Base-by-base conservation (phyloP, 2,113 vertebrate genomes). In the Paramisgurnus dabryanus region DNA sequence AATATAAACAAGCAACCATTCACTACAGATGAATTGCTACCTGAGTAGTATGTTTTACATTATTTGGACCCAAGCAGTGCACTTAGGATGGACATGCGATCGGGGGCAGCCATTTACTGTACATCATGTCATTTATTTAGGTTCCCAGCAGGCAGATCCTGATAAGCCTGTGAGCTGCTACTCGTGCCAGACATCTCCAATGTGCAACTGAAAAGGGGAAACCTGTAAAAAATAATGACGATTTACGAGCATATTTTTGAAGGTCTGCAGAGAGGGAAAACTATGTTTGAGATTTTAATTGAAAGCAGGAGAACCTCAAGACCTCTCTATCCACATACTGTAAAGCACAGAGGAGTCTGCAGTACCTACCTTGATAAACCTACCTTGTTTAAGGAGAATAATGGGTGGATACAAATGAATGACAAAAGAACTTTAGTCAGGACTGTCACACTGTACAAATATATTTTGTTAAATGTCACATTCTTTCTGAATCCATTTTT, bases 151-250 rank as follows among this genome's bases (percentile, higher is more conserved):
- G 76, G 55, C 40, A 60, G 55, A 60, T 74, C 72, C 79, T 80
- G 86, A 88, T 84, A 87, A 86, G 83, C 80, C 78, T 79, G 86
- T 81, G 78, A 85, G 71, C 67, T 72, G 60, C 71, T 79, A 61
- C 58, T 64, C 88, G 72, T 81, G 76, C 74, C 50, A 68, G 80
- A 80, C 67, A 68, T 79, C 64, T 77, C 83, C 86, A 80, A 87
- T 80, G 79, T 82, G 85, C 81, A 85, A 87, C 82, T 53, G 84
- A 87, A 88, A 89, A 84, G 73, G 55, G 83, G 83, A 82, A 90
- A 86, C 88, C 87, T 80, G 34, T 90, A 89, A 91, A 92, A 87
- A 82, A 89, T 89, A 89, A 89, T 89, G 83, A 86, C 45, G 43
- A 85, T 90, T 90, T 89, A 90, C 78, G 76, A 89, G 89, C 74